A percentile compares a stretch with the other conserved stretches of the same genome.
Evolutionary conservation across 2,888 invertebrate genomes (phyloP).

Genomic region (Andrena haemorrhoa): DNA sequence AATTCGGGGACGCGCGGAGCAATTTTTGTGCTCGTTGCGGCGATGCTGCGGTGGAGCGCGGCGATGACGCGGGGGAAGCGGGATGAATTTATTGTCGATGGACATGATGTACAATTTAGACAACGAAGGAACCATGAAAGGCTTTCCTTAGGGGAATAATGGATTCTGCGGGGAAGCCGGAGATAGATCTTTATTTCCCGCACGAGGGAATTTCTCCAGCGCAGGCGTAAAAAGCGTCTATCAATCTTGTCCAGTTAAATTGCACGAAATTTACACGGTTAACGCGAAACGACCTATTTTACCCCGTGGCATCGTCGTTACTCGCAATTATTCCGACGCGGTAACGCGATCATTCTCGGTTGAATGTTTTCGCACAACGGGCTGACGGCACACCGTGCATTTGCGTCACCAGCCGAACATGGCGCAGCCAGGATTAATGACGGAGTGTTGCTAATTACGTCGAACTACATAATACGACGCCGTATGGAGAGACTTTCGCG

Average conservation of each 20-base stretch:
- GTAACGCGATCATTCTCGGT: slow-evolving; percentile 31
- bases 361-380: slow-evolving; percentile 41
- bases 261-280: slow-evolving; percentile 6
- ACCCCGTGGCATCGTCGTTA: slow-evolving; percentile 3
- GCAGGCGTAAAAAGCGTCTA: not conserved
- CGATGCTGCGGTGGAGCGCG: too few relatives aligned
- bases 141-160: not conserved
- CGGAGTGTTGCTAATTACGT: slow-evolving; percentile 73
- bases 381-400: slow-evolving; percentile 15
- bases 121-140: too few relatives aligned
- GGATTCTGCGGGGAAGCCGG: not conserved
- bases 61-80: too few relatives aligned
- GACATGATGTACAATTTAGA: too few relatives aligned
- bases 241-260: slow-evolving; percentile 7
- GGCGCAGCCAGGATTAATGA: slow-evolving; percentile 71
- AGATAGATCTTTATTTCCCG: not conserved
- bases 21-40: not conserved
- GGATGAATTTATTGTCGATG: too few relatives aligned
- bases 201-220: not conserved
- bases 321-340: slow-evolving; percentile 20
- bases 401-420: slow-evolving; percentile 38
- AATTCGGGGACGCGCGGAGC: not conserved
- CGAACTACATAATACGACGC: slow-evolving; percentile 55
- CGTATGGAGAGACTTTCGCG: slow-evolving; percentile 47
- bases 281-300: slow-evolving; percentile 19